These are phyloP conservation scores for Osmerus eperlanus DNA, from an alignment of 2,113 vertebrate species.

Conservation along the genomic window DNA sequence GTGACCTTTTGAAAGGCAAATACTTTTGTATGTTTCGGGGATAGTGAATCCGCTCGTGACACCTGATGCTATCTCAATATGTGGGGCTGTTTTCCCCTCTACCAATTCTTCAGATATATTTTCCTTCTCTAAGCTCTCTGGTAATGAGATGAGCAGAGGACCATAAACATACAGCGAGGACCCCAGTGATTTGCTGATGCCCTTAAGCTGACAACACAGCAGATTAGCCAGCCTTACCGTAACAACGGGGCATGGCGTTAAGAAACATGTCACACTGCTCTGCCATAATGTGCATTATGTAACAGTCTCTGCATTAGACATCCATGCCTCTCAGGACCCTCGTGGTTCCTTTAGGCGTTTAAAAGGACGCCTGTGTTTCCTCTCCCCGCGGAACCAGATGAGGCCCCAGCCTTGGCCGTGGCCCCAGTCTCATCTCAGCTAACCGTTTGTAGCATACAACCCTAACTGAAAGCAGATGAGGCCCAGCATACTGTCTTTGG, in stretches of 20 bases:
- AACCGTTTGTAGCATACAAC: neutral
- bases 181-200: conserved; percentile 3
- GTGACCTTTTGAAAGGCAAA: conserved; percentile 22
- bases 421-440: neutral
- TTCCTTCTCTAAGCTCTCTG: conserved; percentile 41
- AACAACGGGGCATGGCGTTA: neutral
- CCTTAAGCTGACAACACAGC: neutral
- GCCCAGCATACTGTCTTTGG: neutral
- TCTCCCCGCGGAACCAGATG: conserved; percentile 66
- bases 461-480: conserved; percentile 63
- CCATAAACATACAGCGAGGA: conserved; percentile 14
- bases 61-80: conserved; percentile 38
- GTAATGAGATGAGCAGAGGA: conserved; percentile 37
- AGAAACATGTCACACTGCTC: neutral
- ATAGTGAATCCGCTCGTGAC: conserved; percentile 29
- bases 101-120: conserved; percentile 21
- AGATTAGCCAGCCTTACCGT: conserved; percentile 11
- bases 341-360: conserved; percentile 39
- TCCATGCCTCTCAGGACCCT: conserved; percentile 18
- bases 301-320: conserved; percentile 3
- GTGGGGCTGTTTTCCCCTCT: conserved; percentile 16
- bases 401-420: conserved; percentile 26
- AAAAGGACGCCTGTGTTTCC: conserved; percentile 56
- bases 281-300: conserved; percentile 1
- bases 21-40: neutral